Conservation (phyloP, 2,113 vertebrate species). For the Puma concolor region DNA sequence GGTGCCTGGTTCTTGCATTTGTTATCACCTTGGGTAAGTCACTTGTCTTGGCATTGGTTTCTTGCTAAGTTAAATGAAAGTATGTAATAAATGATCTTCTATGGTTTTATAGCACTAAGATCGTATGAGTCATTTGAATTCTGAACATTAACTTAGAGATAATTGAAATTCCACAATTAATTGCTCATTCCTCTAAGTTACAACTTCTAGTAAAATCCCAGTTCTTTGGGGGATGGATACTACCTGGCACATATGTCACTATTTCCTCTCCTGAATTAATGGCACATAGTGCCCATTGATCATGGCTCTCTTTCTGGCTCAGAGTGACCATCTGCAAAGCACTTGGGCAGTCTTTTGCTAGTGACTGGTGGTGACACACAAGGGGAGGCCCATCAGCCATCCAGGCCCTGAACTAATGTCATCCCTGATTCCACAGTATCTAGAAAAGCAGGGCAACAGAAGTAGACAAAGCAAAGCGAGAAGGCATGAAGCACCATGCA, state of each 20-base stretch:
- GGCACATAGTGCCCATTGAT: not conserved
- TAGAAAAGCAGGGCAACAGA: not conserved
- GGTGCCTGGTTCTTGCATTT: not conserved
- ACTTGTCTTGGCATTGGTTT: not conserved
- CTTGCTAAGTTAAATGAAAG: not conserved
- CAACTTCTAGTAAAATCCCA: not conserved
- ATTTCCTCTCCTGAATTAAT: not conserved
- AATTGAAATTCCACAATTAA: not conserved
- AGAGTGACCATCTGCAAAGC: not conserved
- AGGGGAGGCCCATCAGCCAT: not conserved
- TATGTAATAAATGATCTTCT: not conserved
- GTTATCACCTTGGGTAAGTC: not conserved
- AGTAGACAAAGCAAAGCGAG: not conserved
- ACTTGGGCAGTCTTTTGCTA: not conserved
- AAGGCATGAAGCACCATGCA: not conserved
- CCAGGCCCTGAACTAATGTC: not conserved
- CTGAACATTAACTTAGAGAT: not conserved
- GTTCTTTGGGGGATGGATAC: not conserved
- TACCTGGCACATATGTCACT: not conserved
- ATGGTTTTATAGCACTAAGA: not conserved
- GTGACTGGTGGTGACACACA: not conserved
- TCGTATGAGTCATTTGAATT: not conserved
- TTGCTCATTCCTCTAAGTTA: not conserved
- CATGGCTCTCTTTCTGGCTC: not conserved
- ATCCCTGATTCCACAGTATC: not conserved